These are phyloP conservation scores for Orestias chungarensis DNA, from an alignment of 2,797 vertebrate genomes.

Conservation along the genomic window DNA sequence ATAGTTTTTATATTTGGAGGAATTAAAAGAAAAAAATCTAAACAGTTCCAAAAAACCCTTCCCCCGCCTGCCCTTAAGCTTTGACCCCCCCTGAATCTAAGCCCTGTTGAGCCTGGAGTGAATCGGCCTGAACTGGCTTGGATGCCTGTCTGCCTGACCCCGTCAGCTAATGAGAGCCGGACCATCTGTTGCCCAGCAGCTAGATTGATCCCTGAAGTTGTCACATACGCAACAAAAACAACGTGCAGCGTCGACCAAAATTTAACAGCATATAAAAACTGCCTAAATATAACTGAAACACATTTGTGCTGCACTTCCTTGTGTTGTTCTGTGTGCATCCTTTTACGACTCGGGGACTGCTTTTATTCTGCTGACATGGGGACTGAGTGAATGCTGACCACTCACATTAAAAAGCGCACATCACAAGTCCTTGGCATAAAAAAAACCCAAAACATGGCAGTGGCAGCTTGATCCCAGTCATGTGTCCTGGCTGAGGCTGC, in stretches of 20 bases:
- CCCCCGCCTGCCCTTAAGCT: slow-evolving; percentile 28
- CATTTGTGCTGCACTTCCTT: slow-evolving; percentile 13
- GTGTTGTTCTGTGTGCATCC: slow-evolving; percentile 15
- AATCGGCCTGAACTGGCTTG: slow-evolving; percentile 68
- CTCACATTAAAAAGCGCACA: slow-evolving; percentile 35
- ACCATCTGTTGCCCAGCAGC: slow-evolving; percentile 71
- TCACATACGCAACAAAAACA: slow-evolving; percentile 56
- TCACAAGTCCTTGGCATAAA: slow-evolving; percentile 16
- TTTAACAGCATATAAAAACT: neutral
- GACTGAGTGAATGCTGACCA: slow-evolving; percentile 32
- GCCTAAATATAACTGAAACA: slow-evolving; percentile 14
- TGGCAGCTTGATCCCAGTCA: slow-evolving; percentile 68
- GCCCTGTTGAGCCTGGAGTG: slow-evolving; percentile 69
- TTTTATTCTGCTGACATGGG: slow-evolving; percentile 38
- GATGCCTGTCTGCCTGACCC: slow-evolving; percentile 73
- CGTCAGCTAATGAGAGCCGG: slow-evolving; percentile 58
- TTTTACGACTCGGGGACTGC: slow-evolving; percentile 15
- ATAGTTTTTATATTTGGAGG: slow-evolving; percentile 37
- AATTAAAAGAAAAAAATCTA: slow-evolving; percentile 29
- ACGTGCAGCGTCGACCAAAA: slow-evolving; percentile 14
- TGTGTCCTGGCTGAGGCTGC: slow-evolving; percentile 61
- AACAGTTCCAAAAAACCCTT: slow-evolving; percentile 14
- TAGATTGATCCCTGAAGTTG: slow-evolving; percentile 34
- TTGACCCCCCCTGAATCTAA: slow-evolving; percentile 57
- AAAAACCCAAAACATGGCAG: slow-evolving; percentile 18